Evolutionary conservation across 2,888 invertebrate genomes (phyloP).

Genomic region (Desoria tigrina): DNA sequence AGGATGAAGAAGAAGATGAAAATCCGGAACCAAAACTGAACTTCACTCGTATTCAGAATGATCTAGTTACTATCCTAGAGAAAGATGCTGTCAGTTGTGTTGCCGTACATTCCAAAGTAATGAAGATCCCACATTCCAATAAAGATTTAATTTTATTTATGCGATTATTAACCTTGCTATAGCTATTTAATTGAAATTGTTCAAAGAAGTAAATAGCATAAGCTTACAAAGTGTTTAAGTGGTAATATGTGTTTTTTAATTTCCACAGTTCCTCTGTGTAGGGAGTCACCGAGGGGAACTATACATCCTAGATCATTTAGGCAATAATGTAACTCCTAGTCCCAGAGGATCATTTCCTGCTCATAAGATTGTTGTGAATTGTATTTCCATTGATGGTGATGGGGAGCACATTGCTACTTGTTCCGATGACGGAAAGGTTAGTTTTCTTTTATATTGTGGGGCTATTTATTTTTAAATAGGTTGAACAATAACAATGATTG

Average conservation of each 20-base stretch:
- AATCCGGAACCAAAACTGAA: conserved; percentile 85
- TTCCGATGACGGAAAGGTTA: conserved; percentile 82
- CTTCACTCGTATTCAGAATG: conserved; percentile 84
- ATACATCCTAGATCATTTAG: conserved; percentile 87
- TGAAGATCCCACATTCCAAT: no score
- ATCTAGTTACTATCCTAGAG: conserved; percentile 77
- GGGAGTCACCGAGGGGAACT: conserved; percentile 91
- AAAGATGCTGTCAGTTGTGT: conserved; percentile 89
- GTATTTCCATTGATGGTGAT: conserved; percentile 87
- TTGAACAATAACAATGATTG: no score
- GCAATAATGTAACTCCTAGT: conserved; percentile 66
- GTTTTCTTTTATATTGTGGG: not conserved
- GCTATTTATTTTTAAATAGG: not conserved
- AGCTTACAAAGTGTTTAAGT: no score
- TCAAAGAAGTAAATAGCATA: not conserved
- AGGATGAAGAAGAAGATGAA: conserved; percentile 56
- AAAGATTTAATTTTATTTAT: not conserved
- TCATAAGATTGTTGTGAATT: conserved; percentile 83
- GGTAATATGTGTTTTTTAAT: no score
- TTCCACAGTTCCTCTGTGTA: conserved; percentile 80
- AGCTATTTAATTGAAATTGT: not conserved
- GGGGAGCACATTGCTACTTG: conserved; percentile 94
- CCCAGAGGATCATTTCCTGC: conserved; percentile 48
- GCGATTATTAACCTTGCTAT: not conserved
- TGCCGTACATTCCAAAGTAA: conserved; percentile 85